phyloP scores from a whole-genome alignment of 30 jellyfish, hydroid and myxozoan species.

The Aurelia coerulea region DNA sequence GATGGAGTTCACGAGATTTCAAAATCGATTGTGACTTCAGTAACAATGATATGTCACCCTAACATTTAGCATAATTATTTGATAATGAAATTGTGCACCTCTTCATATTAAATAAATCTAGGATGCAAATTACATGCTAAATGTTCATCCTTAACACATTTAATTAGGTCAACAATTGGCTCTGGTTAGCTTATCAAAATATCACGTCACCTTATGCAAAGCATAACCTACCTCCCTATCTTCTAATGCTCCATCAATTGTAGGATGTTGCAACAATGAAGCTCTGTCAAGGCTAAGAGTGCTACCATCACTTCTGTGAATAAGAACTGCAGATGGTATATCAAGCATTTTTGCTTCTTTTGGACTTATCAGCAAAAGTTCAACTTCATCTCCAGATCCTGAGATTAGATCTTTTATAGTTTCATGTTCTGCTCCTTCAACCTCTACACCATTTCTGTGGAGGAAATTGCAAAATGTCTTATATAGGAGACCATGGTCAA shows the following conservation, averaged over 20 bases:
- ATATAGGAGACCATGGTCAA: background rate
- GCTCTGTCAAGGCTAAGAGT: constrained; percentile 17
- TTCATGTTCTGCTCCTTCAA: constrained; percentile 60
- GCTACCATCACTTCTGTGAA: constrained; percentile 66
- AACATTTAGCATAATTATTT: no score
- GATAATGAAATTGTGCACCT: no score
- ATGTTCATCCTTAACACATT: no score
- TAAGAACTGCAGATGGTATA: constrained; percentile 49
- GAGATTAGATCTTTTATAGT: constrained; percentile 14
- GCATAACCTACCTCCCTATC: background rate
- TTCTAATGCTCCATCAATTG: constrained; percentile 36
- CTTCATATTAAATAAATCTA: no score
- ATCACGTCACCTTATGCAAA: no score
- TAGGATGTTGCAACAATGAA: constrained; percentile 12
- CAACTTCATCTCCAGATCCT: constrained; percentile 55
- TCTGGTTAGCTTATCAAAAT: no score
- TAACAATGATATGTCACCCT: no score
- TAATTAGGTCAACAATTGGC: no score
- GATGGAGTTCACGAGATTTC: no score
- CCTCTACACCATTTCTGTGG: constrained; percentile 32
- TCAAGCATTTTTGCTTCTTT: constrained; percentile 56
- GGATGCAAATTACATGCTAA: no score
- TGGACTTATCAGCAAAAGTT: constrained; percentile 46
- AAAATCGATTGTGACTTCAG: no score
- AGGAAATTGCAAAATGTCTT: background rate